A percentile compares a stretch with the other conserved stretches of the same genome.
Evolutionary conservation across 2,113 vertebrate species (phyloP).

Genomic region (Furnarius figulus): DNA sequence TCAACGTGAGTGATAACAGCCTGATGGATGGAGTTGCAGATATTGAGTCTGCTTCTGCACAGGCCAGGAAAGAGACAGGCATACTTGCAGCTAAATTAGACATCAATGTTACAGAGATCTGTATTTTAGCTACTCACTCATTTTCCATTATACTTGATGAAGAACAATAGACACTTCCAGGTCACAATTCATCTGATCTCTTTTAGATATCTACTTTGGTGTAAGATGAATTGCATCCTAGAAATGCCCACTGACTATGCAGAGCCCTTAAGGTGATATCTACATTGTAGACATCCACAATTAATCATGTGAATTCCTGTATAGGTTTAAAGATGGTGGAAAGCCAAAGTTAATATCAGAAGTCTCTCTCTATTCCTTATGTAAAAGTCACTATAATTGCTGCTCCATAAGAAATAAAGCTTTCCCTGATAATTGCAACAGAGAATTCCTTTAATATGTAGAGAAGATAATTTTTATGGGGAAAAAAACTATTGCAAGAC

Average conservation of each 20-base stretch:
- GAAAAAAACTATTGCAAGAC: accelerated
- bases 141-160: neutral
- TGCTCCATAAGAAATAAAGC: neutral
- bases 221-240: neutral
- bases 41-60: neutral
- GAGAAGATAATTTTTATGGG: neutral
- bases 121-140: neutral
- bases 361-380: neutral
- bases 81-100: neutral
- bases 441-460: neutral
- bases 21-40: neutral
- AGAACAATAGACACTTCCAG: neutral
- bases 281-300: neutral
- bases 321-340: neutral
- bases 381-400: neutral
- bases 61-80: neutral
- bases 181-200: neutral
- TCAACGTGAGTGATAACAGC: neutral
- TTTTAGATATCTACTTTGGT: neutral
- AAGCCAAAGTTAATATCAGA: neutral
- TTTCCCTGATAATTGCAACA: neutral
- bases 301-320: neutral
- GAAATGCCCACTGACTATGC: neutral
- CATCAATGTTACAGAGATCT: neutral
- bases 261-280: neutral